Evolutionary conservation across 2,113 vertebrate genomes (phyloP), one percentile per base, ranked within the genome.

Genomic region (Macheiramphus alcinus): DNA sequence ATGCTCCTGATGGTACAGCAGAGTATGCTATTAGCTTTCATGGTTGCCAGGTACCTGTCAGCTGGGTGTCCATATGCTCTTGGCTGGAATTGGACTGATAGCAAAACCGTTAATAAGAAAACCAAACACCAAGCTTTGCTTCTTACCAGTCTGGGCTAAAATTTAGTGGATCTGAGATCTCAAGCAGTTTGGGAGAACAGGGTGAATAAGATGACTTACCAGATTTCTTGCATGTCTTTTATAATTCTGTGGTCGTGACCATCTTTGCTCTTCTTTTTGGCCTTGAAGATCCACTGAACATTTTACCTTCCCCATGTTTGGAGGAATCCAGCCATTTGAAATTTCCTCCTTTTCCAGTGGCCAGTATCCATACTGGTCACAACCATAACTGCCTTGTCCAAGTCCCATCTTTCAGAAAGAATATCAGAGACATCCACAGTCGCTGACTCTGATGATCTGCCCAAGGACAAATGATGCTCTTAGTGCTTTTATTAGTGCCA

Each of bases 61-160:
- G 16, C 17, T n/a, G 19, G 20, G 5, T 55, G n/a, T 43, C 73
- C 1, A 0, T 14, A 4, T 25, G 52, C 32, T 72, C 25, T 70
- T 62, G 80, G 17, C 56, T 95, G n/a, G 55, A 43, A 26, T 0
- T 58, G 67, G 32, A 32, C 38, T 40, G 40, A 13, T 63, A 80
- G 72, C 14, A 76, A 76, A 66, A 42, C 10, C 50, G 22, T 55
- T 67, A 83, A 83, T 81, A 42, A 48, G 8, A 38, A 87, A 75
- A 63, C 10, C n/a, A 55, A 26, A 63, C 16, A 7, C 9, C 2
- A 17, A 67, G 38, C 70, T 62, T 76, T 80, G 16, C 20, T 48
- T 89, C 42, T 53, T 58, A 26, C 8, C 11, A 18, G 6, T 25
- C 62, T 89, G 73, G 40, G 10, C 15, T 62, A 40, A 53, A 56